Conservation (phyloP, 2,888 invertebrate species). For the Nebria salina region DNA sequence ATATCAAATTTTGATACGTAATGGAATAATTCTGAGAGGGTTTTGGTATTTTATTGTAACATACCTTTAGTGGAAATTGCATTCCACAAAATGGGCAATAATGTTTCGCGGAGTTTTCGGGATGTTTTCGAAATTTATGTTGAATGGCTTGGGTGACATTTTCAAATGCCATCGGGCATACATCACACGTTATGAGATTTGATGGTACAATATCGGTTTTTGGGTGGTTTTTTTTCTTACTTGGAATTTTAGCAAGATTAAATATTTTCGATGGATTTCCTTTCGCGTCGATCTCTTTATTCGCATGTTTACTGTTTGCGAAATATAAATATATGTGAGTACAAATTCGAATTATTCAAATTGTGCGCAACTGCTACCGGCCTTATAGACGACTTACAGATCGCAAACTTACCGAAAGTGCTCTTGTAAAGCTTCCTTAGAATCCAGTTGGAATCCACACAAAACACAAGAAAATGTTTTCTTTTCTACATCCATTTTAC, state of each 20-base stretch:
- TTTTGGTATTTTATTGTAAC: constrained; percentile 6
- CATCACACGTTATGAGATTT: constrained; percentile 66
- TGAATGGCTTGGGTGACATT: constrained; percentile 72
- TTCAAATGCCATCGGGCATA: constrained; percentile 68
- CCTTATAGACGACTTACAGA: constrained; percentile 20
- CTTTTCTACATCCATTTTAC: constrained; percentile 28
- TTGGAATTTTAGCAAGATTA: constrained; percentile 52
- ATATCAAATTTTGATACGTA: no score
- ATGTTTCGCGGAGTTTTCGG: constrained; percentile 70
- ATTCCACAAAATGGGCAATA: constrained; percentile 75
- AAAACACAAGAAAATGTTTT: constrained; percentile 49
- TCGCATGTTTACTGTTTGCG: constrained; percentile 68
- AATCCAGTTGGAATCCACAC: constrained; percentile 48
- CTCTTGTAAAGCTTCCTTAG: constrained; percentile 68
- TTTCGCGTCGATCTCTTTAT: constrained; percentile 68
- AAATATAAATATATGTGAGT: no score
- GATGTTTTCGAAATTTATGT: constrained; percentile 74
- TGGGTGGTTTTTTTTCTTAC: constrained; percentile 53
- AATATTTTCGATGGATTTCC: constrained; percentile 52
- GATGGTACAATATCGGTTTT: constrained; percentile 59
- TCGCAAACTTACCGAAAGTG: constrained; percentile 66
- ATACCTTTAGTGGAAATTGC: constrained; percentile 73
- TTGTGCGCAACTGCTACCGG: constrained; percentile 15
- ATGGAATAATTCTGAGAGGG: no score
- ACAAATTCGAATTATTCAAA: neutral